Evolutionary conservation across 2,113 vertebrate genomes (phyloP).

Genomic region (Ammodramus savannarum): DNA sequence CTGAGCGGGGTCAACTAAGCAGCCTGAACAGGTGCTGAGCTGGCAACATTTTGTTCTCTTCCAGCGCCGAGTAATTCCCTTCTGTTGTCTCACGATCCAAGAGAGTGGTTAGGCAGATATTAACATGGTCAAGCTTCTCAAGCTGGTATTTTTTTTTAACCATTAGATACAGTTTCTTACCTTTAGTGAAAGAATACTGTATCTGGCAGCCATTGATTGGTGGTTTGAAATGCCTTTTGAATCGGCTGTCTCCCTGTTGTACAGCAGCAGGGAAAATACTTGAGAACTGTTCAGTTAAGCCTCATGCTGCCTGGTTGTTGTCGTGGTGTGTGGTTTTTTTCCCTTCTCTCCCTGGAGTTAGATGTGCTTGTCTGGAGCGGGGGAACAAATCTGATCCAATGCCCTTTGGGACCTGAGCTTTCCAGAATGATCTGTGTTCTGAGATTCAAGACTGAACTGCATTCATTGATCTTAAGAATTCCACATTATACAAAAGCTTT

Average conservation of each 20-base stretch:
- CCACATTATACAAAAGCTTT: not conserved
- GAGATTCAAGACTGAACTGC: not conserved
- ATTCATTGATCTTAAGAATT: not conserved
- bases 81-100: not conserved
- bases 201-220: not conserved
- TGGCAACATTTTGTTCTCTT: not conserved
- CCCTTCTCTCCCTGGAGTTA: not conserved
- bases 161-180: not conserved
- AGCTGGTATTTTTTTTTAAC: not conserved
- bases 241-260: rapidly evolving
- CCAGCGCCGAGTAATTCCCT: not conserved
- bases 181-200: not conserved
- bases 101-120: not conserved
- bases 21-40: not conserved
- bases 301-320: not conserved
- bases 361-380: not conserved
- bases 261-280: not conserved
- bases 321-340: not conserved
- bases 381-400: not conserved
- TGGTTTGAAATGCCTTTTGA: not conserved
- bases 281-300: not conserved
- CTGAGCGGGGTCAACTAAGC: rapidly evolving
- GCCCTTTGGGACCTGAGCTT: not conserved
- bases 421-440: not conserved
- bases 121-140: not conserved